Conservation (phyloP, 2,888 invertebrate genomes). For the Tinea trinotella region DNA sequence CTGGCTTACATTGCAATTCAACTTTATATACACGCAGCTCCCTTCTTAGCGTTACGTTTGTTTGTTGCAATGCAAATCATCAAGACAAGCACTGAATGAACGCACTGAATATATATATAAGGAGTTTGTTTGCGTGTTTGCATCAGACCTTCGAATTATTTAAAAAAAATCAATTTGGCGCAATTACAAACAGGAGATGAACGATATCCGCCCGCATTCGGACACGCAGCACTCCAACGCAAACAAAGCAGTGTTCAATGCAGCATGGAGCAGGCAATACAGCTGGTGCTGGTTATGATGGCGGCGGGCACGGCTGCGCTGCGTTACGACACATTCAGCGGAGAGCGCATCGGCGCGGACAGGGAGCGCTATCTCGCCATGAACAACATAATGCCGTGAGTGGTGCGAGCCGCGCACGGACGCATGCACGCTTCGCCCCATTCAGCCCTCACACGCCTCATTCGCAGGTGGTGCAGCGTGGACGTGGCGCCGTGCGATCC, state of each 20-base stretch:
- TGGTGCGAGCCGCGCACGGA: neutral
- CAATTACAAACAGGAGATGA: neutral
- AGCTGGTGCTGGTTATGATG: neutral
- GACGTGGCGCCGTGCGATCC: slow-evolving; percentile 24
- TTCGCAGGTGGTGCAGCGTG: slow-evolving; percentile 22
- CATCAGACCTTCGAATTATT: too few species aligned
- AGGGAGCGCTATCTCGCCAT: neutral
- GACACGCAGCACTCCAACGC: neutral
- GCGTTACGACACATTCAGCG: neutral
- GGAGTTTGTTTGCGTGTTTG: too few species aligned
- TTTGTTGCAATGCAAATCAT: too few species aligned
- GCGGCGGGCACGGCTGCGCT: neutral
- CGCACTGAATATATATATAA: too few species aligned
- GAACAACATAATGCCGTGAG: neutral
- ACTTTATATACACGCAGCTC: too few species aligned
- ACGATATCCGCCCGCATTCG: neutral
- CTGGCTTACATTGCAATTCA: too few species aligned
- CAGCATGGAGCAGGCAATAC: neutral
- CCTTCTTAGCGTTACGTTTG: too few species aligned
- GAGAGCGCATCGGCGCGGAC: neutral
- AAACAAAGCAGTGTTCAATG: neutral
- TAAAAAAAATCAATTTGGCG: too few species aligned
- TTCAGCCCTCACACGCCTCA: neutral
- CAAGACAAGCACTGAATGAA: too few species aligned
- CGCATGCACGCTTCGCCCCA: neutral